Evolutionary conservation across 1,140 invertebrate genomes (phyloP), one percentile per base, ranked within the genome.

Genomic region (Galendromus occidentalis): DNA sequence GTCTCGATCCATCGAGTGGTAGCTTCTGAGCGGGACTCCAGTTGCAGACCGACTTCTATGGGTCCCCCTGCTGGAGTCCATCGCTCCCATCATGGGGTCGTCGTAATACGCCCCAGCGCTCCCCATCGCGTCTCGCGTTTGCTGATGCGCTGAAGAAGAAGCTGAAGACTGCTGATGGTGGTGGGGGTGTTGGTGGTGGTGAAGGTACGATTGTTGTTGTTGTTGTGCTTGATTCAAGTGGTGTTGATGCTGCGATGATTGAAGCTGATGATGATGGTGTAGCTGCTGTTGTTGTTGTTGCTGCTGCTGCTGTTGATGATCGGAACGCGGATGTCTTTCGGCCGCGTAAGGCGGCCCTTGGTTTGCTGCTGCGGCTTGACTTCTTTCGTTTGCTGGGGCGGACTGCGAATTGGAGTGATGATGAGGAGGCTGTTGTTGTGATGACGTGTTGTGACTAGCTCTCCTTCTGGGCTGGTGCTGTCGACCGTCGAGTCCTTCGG

Each of bases 121-220:
- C 80, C 42, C 68, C 66, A 42, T 42, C 51, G 51, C 51, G 51
- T 33, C 22, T 25, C 51, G 51, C 51, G 51, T 59, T 33, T 39
- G 33, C 4, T 72, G 89, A 92, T 74, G 77, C 92, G 12, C 81
- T 84, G 1, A 82, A 86, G 66, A 87, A 84, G 72, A 80, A 83
- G 70, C 73, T 94, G 1, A 81, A 82, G 18, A 76, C 80, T 20
- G 82, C 84, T 0, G 74, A 92, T 9, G 83, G 86, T 69, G 83
- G 84, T 69, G 80, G 33, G 4, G 33, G 33, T 39, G 33, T 9
- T 39, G 33, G 4, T 39, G 33, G 4, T 39, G 33, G 4, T 39
- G 33, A 39, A 6, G 9, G 4, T 39, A 9, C 9, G 4, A 9
- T 39, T 39, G 33, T 39, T 39, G 33, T 39, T 39, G 33, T 9